Percentiles rank a stretch among this genome's conserved stretches.
Evolutionary conservation across 2,797 vertebrate genomes (phyloP).

Genomic region (Notolabrus celidotus): DNA sequence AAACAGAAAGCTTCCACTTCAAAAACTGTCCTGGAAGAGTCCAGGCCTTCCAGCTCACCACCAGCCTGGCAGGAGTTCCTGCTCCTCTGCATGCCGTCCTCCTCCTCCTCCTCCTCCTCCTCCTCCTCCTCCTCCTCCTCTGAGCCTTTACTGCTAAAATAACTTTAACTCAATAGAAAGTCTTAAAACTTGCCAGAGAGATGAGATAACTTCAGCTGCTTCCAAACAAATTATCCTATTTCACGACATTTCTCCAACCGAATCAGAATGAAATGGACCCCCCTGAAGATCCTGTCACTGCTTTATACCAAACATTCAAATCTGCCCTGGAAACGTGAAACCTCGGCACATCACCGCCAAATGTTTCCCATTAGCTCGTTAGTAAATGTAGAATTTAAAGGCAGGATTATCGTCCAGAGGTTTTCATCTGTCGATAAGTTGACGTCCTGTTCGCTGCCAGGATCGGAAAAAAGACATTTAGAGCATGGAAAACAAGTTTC

Average conservation of each 20-base stretch:
- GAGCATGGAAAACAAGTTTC: slow-evolving; percentile 11
- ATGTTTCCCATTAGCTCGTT: slow-evolving; percentile 28
- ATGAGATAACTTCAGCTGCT: slow-evolving; percentile 15
- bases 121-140: too few relatives aligned
- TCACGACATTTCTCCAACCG: slow-evolving; percentile 5
- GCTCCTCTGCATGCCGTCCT: not conserved
- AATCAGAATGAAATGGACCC: slow-evolving; percentile 9
- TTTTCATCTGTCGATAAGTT: slow-evolving; percentile 6
- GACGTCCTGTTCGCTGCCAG: not conserved
- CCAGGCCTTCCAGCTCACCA: slow-evolving; percentile 9
- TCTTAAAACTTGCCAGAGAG: not conserved
- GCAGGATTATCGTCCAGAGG: not conserved
- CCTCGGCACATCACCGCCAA: not conserved
- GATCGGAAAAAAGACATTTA: not conserved
- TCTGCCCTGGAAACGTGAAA: not conserved
- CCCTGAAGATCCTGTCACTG: not conserved
- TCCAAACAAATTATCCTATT: slow-evolving; percentile 33
- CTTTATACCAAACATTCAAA: slow-evolving; percentile 19
- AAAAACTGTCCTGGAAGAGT: not conserved
- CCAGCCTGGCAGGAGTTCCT: slow-evolving; percentile 3
- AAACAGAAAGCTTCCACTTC: slow-evolving; percentile 18
- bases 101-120: too few relatives aligned
- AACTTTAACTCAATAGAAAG: slow-evolving; percentile 15
- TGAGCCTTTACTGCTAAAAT: slow-evolving; percentile 1
- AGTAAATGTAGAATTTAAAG: slow-evolving; percentile 6